Conservation (phyloP, 2,113 vertebrate species). For the Larimichthys polyactis region DNA sequence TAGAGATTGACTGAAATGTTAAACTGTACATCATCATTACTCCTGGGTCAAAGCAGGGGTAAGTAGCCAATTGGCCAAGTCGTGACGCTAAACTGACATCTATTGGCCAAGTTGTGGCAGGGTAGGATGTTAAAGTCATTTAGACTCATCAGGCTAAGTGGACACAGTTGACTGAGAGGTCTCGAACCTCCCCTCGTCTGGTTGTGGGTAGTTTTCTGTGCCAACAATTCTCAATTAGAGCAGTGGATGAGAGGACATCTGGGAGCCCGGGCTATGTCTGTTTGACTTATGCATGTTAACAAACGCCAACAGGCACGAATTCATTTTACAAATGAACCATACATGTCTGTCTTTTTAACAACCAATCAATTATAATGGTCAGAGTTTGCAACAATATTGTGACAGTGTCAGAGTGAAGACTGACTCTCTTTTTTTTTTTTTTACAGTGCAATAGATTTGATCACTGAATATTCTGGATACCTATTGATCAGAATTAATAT, state of each 20-base stretch:
- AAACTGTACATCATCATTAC: conserved; percentile 78
- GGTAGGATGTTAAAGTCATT: conserved; percentile 80
- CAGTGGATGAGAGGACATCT: conserved; percentile 70
- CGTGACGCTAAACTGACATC: conserved; percentile 77
- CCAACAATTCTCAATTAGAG: conserved; percentile 73
- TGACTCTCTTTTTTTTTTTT: neutral
- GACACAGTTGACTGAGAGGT: conserved; percentile 80
- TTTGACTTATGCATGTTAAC: conserved; percentile 59
- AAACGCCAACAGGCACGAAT: conserved; percentile 30
- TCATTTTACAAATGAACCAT: conserved; percentile 50
- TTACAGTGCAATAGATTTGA: neutral
- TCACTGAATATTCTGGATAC: neutral
- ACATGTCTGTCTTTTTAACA: conserved; percentile 28
- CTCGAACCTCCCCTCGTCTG: conserved; percentile 76
- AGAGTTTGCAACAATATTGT: conserved; percentile 5
- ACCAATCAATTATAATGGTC: conserved; percentile 31
- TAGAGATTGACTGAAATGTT: conserved; percentile 72
- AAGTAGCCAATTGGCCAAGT: conserved; percentile 76
- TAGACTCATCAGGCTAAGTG: conserved; percentile 82
- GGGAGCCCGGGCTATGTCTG: conserved; percentile 52
- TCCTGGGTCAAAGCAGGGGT: conserved; percentile 71
- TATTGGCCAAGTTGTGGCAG: conserved; percentile 73
- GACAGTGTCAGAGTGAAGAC: conserved; percentile 11
- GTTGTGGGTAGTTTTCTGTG: conserved; percentile 68
- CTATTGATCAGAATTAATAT: neutral